Evolutionary conservation across 1,140 invertebrate species (phyloP).

Genomic region (Neodiprion pinetum): DNA sequence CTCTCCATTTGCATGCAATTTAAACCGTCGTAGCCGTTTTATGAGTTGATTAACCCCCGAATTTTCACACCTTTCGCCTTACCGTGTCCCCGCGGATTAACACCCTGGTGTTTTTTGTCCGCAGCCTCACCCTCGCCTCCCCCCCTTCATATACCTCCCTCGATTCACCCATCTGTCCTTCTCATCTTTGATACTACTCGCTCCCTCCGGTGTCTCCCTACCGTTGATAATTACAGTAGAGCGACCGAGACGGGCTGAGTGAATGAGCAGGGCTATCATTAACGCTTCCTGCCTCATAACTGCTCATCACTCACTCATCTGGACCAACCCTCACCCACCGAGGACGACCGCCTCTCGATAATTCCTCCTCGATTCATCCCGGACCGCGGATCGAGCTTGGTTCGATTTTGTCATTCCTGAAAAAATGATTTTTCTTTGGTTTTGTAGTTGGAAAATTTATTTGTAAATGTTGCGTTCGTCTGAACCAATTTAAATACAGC

Average conservation of each 20-base stretch:
- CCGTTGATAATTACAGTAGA: slow-evolving; percentile 57
- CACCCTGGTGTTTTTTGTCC: slow-evolving; percentile 35
- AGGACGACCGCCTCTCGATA: too few species aligned
- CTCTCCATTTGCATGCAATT: too few species aligned
- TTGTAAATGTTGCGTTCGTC: too few species aligned
- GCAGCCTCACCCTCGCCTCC: slow-evolving; percentile 30
- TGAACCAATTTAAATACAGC: too few species aligned
- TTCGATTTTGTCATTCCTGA: too few species aligned
- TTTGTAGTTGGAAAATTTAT: too few species aligned
- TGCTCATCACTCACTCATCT: slow-evolving; percentile 49
- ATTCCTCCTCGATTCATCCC: too few species aligned
- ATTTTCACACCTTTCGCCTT: too few species aligned
- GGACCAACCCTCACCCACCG: slow-evolving; percentile 20
- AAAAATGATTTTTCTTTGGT: too few species aligned
- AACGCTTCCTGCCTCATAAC: slow-evolving; percentile 61
- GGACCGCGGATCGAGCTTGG: too few species aligned
- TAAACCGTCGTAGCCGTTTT: too few species aligned
- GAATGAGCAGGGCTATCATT: slow-evolving; percentile 61
- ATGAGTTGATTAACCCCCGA: too few species aligned
- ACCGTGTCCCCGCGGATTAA: slow-evolving; percentile 20
- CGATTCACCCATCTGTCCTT: slow-evolving; percentile 11
- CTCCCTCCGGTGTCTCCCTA: slow-evolving; percentile 4
- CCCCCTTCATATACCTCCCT: slow-evolving; percentile 26
- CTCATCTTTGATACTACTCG: neutral
- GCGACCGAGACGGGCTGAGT: slow-evolving; percentile 42